A percentile compares a stretch with the other conserved stretches of the same genome.
phyloP scores from a whole-genome alignment of 2,113 vertebrate genomes.

The Bos javanicus region DNA sequence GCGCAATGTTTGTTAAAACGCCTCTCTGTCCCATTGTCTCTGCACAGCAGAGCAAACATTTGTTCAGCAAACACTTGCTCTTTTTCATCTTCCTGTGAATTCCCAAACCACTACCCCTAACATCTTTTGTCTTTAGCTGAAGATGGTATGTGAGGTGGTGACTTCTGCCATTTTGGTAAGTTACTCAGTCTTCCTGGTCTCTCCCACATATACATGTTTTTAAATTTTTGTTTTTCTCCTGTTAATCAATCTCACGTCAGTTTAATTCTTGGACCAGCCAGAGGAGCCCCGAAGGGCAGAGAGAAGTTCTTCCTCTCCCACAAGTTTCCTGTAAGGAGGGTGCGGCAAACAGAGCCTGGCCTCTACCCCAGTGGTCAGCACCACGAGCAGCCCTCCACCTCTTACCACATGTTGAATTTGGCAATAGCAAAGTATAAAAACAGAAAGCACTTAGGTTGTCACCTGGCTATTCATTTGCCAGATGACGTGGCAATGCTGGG shows the following conservation, averaged over 20 bases:
- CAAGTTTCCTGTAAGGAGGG: not conserved
- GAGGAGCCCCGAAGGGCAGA: not conserved
- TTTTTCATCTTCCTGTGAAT: not conserved
- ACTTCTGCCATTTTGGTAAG: not conserved
- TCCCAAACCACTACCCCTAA: not conserved
- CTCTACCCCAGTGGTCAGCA: not conserved
- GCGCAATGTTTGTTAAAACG: not conserved
- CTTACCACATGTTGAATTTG: not conserved
- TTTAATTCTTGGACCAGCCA: not conserved
- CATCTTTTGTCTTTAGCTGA: not conserved
- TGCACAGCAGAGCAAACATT: not conserved
- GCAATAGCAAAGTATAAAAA: not conserved
- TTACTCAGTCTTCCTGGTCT: not conserved
- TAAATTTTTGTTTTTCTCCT: not conserved
- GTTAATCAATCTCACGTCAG: not conserved
- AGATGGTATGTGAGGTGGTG: not conserved
- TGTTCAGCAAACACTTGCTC: not conserved
- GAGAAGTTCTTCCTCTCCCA: not conserved
- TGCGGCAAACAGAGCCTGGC: not conserved
- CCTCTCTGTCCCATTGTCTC: not conserved
- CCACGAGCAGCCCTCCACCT: not conserved
- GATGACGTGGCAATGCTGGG: not conserved
- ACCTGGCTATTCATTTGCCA: not conserved
- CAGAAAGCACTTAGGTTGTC: not conserved
- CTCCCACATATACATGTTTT: not conserved